These are phyloP conservation scores for Epicampocera succincta DNA, from an alignment of 2,888 invertebrate species.

Conservation along the genomic window DNA sequence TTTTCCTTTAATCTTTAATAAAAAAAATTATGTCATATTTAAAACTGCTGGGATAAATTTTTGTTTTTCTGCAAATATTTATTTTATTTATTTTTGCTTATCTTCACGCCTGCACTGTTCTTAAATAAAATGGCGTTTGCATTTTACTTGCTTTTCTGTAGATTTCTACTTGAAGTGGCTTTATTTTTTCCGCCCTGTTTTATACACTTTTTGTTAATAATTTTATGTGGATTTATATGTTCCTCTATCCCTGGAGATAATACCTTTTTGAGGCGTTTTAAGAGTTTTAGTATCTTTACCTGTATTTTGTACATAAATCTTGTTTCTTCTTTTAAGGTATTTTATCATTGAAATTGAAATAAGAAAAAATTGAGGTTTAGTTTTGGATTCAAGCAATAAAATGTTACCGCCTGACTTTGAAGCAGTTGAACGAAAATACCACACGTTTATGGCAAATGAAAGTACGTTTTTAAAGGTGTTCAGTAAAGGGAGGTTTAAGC, in stretches of 20 bases:
- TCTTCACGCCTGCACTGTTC: background rate
- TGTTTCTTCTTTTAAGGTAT: conserved; percentile 14
- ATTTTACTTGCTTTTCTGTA: conserved; percentile 24
- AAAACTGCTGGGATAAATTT: background rate
- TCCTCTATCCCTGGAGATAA: conserved; percentile 40
- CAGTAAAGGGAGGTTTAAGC: no score
- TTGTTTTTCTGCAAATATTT: background rate
- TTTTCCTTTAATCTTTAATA: background rate
- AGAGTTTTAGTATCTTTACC: conserved; percentile 30
- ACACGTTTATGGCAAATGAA: no score
- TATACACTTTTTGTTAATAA: conserved; percentile 14
- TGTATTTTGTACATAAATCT: conserved; percentile 3
- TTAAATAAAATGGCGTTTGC: conserved; percentile 8
- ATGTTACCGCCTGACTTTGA: background rate
- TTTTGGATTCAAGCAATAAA: background rate
- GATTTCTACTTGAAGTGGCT: conserved; percentile 37
- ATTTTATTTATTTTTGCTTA: background rate
- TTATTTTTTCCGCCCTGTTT: conserved; percentile 6
- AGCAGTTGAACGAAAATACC: no score
- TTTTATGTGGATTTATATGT: conserved; percentile 45
- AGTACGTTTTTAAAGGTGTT: no score
- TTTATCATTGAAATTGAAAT: conserved; percentile 1
- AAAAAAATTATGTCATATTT: no score
- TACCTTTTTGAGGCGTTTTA: conserved; percentile 44
- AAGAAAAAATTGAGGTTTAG: background rate